These are phyloP conservation scores for Tetragnatha versicolor DNA, from an alignment of 1,140 invertebrate species.

Conservation along the genomic window DNA sequence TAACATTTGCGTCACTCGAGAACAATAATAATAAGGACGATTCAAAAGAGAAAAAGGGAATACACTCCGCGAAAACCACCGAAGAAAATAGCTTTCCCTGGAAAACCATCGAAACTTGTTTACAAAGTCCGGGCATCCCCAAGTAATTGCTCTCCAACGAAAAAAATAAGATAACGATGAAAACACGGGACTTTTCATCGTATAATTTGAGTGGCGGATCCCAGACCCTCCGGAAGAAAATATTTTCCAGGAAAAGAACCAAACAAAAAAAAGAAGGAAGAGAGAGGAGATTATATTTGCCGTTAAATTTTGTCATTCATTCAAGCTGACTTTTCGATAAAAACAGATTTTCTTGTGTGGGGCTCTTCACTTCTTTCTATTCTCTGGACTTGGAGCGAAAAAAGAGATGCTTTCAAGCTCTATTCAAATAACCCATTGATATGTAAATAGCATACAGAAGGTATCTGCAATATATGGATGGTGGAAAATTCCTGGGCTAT, in stretches of 20 bases:
- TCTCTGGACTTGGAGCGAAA: not conserved
- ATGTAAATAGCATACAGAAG: constrained; percentile 44
- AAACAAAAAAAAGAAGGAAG: not conserved
- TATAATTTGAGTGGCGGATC: too few relatives aligned
- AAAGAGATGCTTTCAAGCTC: constrained; percentile 26
- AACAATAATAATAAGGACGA: too few relatives aligned
- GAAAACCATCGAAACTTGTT: too few relatives aligned
- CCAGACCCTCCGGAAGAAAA: too few relatives aligned
- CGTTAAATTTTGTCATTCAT: constrained; percentile 47
- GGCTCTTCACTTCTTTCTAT: not conserved
- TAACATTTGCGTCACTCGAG: too few relatives aligned
- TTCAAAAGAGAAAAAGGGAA: too few relatives aligned
- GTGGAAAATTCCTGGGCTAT: constrained; percentile 23
- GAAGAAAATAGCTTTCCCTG: too few relatives aligned
- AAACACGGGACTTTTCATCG: too few relatives aligned
- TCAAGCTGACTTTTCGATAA: constrained; percentile 19
- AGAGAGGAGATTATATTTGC: constrained; percentile 11
- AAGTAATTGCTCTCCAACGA: too few relatives aligned
- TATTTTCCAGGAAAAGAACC: not conserved
- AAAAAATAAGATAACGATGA: too few relatives aligned
- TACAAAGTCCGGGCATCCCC: too few relatives aligned
- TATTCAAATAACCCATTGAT: constrained; percentile 47
- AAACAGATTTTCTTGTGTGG: constrained; percentile 25
- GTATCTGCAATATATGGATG: constrained; percentile 3
- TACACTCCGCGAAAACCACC: too few relatives aligned